These are phyloP conservation scores for Steatornis caripensis DNA, from an alignment of 2,113 vertebrate genomes.

Conservation along the genomic window DNA sequence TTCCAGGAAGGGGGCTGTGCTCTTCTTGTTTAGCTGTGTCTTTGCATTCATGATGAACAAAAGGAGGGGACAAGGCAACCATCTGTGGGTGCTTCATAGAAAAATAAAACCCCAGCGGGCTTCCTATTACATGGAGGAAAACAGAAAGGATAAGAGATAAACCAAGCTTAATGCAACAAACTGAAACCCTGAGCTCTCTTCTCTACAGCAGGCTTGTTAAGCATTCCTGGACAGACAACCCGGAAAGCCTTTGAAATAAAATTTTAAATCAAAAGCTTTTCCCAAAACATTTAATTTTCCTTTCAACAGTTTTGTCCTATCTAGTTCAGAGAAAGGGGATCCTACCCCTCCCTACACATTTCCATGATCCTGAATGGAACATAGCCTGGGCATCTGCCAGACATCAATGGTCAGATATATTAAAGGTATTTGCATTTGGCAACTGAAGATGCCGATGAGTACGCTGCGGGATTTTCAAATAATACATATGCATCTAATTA, in stretches of 20 bases:
- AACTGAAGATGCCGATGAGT: neutral
- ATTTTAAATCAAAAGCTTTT: conserved; percentile 2
- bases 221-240: neutral
- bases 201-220: neutral
- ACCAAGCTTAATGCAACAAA: neutral
- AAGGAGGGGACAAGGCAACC: neutral
- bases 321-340: neutral
- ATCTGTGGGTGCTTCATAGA: neutral
- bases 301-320: neutral
- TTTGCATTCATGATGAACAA: conserved; percentile 3
- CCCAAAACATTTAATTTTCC: neutral
- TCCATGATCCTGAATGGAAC: neutral
- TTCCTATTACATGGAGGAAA: neutral
- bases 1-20: conserved; percentile 8
- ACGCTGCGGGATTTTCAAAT: neutral
- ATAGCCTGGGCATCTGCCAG: neutral
- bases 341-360: neutral
- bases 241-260: neutral
- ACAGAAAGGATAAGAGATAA: neutral
- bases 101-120: neutral
- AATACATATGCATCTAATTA: neutral
- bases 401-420: neutral
- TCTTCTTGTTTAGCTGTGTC: conserved; percentile 28
- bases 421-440: neutral
- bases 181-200: neutral